These are phyloP conservation scores for Drosophila miranda DNA, from an alignment of 1,140 invertebrate genomes.

Conservation along the genomic window DNA sequence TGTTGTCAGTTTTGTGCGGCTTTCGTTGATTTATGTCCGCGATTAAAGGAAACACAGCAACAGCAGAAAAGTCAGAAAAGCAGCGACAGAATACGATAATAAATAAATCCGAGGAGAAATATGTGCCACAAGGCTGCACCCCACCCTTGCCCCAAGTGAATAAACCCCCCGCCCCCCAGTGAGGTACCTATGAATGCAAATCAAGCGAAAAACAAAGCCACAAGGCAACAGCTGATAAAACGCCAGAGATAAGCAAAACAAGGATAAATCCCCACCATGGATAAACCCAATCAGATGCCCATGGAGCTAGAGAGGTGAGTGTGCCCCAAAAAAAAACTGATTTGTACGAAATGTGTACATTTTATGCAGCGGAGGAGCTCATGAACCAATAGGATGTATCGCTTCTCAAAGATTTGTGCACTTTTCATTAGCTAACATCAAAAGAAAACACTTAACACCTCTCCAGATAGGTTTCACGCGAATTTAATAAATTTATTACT, in stretches of 20 bases:
- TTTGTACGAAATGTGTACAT: no score
- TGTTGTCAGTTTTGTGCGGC: slow-evolving; percentile 44
- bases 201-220: slow-evolving; percentile 43
- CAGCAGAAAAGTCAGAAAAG: slow-evolving; percentile 34
- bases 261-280: slow-evolving; percentile 57
- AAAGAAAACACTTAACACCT: no score
- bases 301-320: slow-evolving; percentile 75
- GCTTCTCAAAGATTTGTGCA: no score
- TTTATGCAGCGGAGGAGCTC: no score
- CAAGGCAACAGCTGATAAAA: slow-evolving; percentile 39
- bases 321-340: neutral
- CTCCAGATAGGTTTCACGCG: no score
- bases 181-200: slow-evolving; percentile 50
- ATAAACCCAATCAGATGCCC: slow-evolving; percentile 71
- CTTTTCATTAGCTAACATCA: no score
- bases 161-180: slow-evolving; percentile 25
- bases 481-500: no score
- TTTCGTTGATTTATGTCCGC: slow-evolving; percentile 67
- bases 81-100: slow-evolving; percentile 31
- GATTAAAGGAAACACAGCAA: slow-evolving; percentile 67
- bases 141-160: slow-evolving; percentile 1
- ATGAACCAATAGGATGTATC: no score
- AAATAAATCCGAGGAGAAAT: slow-evolving; percentile 30
- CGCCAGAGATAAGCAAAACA: slow-evolving; percentile 30
- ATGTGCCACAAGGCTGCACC: slow-evolving; percentile 42